Conservation (phyloP, 1,140 invertebrate genomes). For the Diorhabda carinulata region DNA sequence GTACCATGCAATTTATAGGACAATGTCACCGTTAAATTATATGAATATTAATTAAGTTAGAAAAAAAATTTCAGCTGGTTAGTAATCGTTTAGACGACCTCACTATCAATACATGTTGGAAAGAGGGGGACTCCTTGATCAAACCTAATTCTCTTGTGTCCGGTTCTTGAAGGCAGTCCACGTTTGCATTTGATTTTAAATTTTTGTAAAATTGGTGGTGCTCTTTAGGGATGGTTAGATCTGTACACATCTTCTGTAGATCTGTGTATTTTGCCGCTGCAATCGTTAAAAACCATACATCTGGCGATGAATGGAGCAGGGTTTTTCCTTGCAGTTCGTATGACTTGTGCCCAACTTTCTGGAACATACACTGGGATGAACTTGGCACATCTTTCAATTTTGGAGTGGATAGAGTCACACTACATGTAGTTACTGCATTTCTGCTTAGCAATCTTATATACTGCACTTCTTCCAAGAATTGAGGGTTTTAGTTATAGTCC, state of each 20-base stretch:
- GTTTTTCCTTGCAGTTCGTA: conserved; percentile 10
- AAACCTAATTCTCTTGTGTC: background rate
- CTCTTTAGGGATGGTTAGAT: conserved; percentile 12
- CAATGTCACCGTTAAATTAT: too few species aligned
- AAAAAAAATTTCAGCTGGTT: too few species aligned
- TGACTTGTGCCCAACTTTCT: conserved; percentile 14
- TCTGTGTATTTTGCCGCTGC: conserved; percentile 13
- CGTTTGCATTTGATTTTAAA: background rate
- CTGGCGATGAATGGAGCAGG: conserved; percentile 6
- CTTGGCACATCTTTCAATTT: conserved; percentile 13
- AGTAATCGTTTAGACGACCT: too few species aligned
- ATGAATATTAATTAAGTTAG: too few species aligned
- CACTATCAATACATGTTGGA: too few species aligned
- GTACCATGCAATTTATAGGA: too few species aligned
- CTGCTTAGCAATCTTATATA: too few species aligned
- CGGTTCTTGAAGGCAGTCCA: background rate
- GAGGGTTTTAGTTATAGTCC: too few species aligned
- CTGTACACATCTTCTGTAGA: conserved; percentile 10
- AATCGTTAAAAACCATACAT: background rate
- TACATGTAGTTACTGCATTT: too few species aligned
- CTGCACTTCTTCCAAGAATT: too few species aligned
- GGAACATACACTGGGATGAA: conserved; percentile 3
- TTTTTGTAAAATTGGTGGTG: conserved; percentile 13
- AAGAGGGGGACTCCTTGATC: too few species aligned
- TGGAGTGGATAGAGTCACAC: conserved; percentile 8